These are phyloP conservation scores for Empidonax alnorum DNA, from an alignment of 2,113 vertebrate genomes.

Conservation along the genomic window DNA sequence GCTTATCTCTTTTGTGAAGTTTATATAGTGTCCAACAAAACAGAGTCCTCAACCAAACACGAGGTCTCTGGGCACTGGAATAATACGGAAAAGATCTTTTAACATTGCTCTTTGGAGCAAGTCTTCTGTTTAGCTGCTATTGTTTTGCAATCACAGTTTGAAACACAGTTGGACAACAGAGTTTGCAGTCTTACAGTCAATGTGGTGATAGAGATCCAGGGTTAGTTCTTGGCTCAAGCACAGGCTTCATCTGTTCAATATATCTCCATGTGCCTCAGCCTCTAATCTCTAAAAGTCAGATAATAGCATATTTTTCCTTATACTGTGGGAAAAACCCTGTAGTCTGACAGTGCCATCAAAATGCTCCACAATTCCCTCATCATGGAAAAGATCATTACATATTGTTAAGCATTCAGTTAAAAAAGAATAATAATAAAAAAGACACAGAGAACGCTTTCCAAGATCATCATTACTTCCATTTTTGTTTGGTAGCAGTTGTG, in stretches of 20 bases:
- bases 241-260: background rate
- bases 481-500: background rate
- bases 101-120: conserved; percentile 22
- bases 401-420: background rate
- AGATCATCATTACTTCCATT: background rate
- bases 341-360: background rate
- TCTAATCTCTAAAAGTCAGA: background rate
- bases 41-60: background rate
- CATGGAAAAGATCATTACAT: background rate
- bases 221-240: background rate
- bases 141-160: background rate
- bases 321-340: background rate
- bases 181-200: background rate
- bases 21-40: background rate
- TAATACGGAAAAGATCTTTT: background rate
- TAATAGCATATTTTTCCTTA: background rate
- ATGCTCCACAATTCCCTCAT: background rate
- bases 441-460: background rate
- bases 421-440: background rate
- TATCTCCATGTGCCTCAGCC: background rate
- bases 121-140: background rate
- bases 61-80: background rate
- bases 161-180: background rate
- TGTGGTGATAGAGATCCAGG: background rate
- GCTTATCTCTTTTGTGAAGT: background rate